Percentiles rank a stretch among this genome's conserved stretches.
phyloP scores from a whole-genome alignment of 2,113 vertebrate species.

The Tachuris rubrigastra region DNA sequence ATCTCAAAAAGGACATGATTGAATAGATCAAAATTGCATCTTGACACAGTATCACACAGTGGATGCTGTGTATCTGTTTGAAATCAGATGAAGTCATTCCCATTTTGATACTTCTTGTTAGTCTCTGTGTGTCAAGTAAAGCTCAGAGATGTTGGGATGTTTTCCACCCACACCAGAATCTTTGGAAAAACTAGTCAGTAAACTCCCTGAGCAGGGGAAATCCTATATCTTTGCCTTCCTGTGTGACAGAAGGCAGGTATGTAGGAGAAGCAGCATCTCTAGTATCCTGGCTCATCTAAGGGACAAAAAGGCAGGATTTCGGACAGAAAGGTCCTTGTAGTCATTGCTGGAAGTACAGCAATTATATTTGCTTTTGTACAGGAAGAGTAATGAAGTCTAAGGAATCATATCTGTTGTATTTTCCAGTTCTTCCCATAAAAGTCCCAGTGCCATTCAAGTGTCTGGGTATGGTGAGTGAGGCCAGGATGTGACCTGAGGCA shows the following conservation, averaged over 20 bases:
- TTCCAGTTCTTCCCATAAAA: not conserved
- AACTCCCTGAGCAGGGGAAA: not conserved
- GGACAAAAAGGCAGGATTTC: not conserved
- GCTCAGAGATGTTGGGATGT: not conserved
- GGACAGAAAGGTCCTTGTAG: not conserved
- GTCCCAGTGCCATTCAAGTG: not conserved
- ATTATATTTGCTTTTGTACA: not conserved
- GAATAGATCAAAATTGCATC: not conserved
- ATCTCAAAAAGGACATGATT: not conserved
- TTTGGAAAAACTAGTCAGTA: not conserved
- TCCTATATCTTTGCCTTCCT: not conserved
- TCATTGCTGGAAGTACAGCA: not conserved
- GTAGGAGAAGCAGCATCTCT: not conserved
- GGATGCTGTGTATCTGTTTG: not conserved
- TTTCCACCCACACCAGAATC: not conserved
- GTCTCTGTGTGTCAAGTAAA: not conserved
- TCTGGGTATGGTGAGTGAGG: not conserved
- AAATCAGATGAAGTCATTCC: not conserved
- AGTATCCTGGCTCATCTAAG: not conserved
- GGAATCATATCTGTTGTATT: not conserved
- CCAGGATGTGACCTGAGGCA: not conserved
- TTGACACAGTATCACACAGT: not conserved
- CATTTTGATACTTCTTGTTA: not conserved
- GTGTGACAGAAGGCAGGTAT: not conserved
- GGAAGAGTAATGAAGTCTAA: not conserved